These are phyloP conservation scores for Helogale parvula DNA, from an alignment of 2,113 vertebrate species.

Conservation along the genomic window DNA sequence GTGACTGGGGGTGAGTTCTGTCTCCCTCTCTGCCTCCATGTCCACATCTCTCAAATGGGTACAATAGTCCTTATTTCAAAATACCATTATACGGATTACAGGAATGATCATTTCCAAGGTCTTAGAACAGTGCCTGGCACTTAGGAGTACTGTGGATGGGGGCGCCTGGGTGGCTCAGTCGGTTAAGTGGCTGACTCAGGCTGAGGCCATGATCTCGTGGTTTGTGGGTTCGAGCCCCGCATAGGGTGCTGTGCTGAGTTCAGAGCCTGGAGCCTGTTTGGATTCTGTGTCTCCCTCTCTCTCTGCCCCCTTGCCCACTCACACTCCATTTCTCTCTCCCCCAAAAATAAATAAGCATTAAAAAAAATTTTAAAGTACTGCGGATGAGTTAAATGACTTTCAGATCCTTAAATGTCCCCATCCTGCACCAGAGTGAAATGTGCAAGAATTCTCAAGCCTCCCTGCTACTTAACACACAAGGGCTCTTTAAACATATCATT, in stretches of 20 bases:
- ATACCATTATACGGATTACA: background rate
- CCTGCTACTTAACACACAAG: background rate
- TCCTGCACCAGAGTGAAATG: background rate
- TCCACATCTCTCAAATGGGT: background rate
- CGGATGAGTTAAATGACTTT: background rate
- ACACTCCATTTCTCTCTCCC: too few species aligned
- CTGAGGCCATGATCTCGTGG: too few species aligned
- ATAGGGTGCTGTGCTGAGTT: too few species aligned
- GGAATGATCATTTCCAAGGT: background rate
- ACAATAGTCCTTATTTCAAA: background rate
- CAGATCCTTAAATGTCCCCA: rapidly evolving
- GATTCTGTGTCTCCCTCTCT: too few species aligned
- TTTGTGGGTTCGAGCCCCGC: too few species aligned
- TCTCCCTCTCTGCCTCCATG: background rate
- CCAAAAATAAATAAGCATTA: too few species aligned
- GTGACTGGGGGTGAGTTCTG: background rate
- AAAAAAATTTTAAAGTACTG: too few species aligned
- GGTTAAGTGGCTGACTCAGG: too few species aligned
- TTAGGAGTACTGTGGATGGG: background rate
- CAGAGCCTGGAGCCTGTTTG: too few species aligned
- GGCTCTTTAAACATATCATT: background rate
- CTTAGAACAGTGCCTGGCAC: background rate
- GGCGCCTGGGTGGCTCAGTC: too few species aligned
- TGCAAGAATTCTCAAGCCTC: background rate
- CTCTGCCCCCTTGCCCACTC: too few species aligned